A percentile compares a stretch with the other conserved stretches of the same genome.
These are phyloP conservation scores for Musca vetustissima DNA, from an alignment of 1,140 invertebrate species.

Conservation along the genomic window DNA sequence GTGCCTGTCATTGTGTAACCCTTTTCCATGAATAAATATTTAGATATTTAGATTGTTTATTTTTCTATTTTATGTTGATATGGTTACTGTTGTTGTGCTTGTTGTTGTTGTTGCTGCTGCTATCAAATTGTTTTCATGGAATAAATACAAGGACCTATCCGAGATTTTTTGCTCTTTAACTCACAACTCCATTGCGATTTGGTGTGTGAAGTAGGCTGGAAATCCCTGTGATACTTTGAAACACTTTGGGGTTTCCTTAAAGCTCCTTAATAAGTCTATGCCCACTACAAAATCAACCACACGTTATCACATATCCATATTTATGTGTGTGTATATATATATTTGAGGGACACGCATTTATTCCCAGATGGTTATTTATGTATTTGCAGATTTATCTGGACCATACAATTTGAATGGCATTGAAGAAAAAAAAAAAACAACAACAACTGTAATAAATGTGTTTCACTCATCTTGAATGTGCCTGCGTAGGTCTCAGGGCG, in stretches of 20 bases:
- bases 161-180: too few species aligned
- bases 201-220: not conserved
- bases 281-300: not conserved
- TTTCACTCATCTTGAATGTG: too few species aligned
- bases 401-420: too few species aligned
- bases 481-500: too few species aligned
- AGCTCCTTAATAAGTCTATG: conserved; percentile 11
- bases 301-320: not conserved
- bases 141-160: not conserved
- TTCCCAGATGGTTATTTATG: not conserved
- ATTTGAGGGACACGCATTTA: not conserved
- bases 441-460: too few species aligned
- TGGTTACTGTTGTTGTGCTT: not conserved
- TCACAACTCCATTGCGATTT: too few species aligned
- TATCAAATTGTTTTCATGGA: conserved; percentile 7
- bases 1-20: not conserved
- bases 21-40: conserved; percentile 1
- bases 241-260: conserved; percentile 11
- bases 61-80: conserved; percentile 5
- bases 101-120: too few species aligned
- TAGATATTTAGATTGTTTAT: conserved; percentile 8
- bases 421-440: too few species aligned
- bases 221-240: not conserved
- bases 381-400: not conserved
- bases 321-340: not conserved